Percentiles rank a stretch among this genome's conserved stretches.
Conservation (phyloP, 1,140 invertebrate genomes). For the Lineus longissimus region DNA sequence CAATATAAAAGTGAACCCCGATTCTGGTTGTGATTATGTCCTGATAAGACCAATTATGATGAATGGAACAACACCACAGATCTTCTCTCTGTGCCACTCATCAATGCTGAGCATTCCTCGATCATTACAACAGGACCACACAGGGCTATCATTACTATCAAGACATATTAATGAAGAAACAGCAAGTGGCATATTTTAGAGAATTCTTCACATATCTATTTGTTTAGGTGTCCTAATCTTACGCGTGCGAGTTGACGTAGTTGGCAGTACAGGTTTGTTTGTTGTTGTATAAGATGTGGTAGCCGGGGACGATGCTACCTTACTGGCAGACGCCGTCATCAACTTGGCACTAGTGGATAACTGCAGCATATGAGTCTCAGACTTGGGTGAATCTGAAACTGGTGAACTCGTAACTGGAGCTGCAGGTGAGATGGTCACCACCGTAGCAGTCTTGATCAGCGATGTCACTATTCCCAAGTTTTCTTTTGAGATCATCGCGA, state of each 20-base stretch:
- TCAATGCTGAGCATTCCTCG: no score
- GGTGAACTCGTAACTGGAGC: neutral
- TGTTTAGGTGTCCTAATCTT: slow-evolving; percentile 44
- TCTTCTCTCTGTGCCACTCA: no score
- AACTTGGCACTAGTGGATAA: neutral
- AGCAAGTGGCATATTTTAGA: no score
- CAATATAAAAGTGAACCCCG: no score
- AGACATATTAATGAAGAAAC: no score
- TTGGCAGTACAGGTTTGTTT: slow-evolving; percentile 34
- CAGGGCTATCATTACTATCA: no score
- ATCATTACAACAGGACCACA: no score
- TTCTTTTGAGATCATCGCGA: no score
- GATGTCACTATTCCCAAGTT: neutral
- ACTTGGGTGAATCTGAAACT: neutral
- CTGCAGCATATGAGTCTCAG: neutral
- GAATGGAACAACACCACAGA: no score
- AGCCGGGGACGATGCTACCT: slow-evolving; percentile 11
- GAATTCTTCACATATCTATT: neutral
- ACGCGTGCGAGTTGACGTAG: slow-evolving; percentile 38
- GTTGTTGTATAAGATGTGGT: slow-evolving; percentile 30
- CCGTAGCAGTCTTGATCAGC: neutral
- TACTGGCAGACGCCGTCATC: neutral
- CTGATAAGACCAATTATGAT: no score
- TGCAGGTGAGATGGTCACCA: neutral
- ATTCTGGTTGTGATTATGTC: no score